Base-by-base conservation (phyloP, 2,888 invertebrate species). In the Neoascia interrupta region DNA sequence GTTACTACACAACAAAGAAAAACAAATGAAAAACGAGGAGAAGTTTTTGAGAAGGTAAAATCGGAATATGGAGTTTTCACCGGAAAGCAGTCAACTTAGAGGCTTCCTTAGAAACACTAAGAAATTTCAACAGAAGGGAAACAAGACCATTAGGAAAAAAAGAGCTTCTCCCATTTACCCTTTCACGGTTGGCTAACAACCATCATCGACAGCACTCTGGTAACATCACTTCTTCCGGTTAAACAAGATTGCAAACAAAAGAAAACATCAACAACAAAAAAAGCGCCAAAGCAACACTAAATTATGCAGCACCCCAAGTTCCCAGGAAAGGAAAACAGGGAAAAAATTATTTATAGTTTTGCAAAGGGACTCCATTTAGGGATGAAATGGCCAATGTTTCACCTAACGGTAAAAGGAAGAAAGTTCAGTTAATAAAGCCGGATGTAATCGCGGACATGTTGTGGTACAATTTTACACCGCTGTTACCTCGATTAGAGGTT, bases 401-500 rank as follows among this genome's bases (percentile, higher is more conserved):
- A 15, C 36, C 23, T n/a, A n/a, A n/a, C n/a, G n/a, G n/a, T n/a
- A 28, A 53, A 58, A 5, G 10, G 37, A 26, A 13, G 11, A 39
- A 16, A 39, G 45, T 54, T 36, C 73, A 37, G 39, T 41, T 56
- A 64, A 81, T 56, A 72, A 41, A 31, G 41, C 37, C 66, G 72
- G 63, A 81, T 81, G 56, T 69, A 74, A 54, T 60, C 81, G 80
- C 72, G 69, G 60, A 81, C 82, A 82, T 82, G 81, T 73, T 76
- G 81, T 69, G 66, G 64, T 81, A 72, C 81, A 58, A 81, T 82
- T 81, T 73, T 66, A 73, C 70, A 70, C 82, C 41, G 81, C 81
- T 83, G 82, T 81, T 83, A 66, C 81, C 80, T 68, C 81, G 81
- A 81, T 82, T 81, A 81, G 58, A 81, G 63, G 74, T 69, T 80